Conservation (phyloP, 53 echinoderm and acorn worm genomes). For the Hippasteria phrygiana region DNA sequence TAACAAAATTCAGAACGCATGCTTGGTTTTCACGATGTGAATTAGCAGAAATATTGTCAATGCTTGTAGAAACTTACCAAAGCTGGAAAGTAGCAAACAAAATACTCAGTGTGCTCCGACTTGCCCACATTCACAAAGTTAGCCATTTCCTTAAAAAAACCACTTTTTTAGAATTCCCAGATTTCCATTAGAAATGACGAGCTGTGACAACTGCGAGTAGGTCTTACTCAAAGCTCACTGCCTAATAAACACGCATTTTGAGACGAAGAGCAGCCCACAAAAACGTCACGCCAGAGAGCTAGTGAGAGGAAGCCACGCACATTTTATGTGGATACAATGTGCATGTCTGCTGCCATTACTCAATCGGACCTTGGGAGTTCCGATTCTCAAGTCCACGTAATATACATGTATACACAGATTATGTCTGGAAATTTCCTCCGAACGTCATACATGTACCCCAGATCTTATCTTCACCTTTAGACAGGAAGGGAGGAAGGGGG, state of each 20-base stretch:
- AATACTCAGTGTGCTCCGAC: conserved; percentile 20
- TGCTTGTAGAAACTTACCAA: conserved; percentile 13
- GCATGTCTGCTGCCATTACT: neutral
- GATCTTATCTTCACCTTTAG: conserved; percentile 56
- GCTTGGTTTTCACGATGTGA: too few species aligned
- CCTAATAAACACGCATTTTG: neutral
- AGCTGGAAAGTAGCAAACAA: conserved; percentile 49
- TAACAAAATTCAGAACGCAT: too few species aligned
- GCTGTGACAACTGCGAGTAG: neutral
- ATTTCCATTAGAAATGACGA: neutral
- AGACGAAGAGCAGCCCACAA: neutral
- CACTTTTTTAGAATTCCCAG: too few species aligned
- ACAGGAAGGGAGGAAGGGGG: conserved; percentile 37
- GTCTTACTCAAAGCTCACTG: neutral
- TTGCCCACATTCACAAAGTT: neutral
- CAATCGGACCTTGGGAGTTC: neutral
- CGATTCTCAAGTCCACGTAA: neutral
- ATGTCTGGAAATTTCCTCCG: conserved; percentile 34
- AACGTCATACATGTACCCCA: neutral
- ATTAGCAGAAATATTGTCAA: neutral
- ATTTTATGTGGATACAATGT: too few species aligned
- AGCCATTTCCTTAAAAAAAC: conserved; percentile 39
- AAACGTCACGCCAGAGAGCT: neutral
- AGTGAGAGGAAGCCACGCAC: neutral
- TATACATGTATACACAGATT: neutral